Conservation (phyloP, 2,113 vertebrate genomes). For the Elgaria multicarinata region DNA sequence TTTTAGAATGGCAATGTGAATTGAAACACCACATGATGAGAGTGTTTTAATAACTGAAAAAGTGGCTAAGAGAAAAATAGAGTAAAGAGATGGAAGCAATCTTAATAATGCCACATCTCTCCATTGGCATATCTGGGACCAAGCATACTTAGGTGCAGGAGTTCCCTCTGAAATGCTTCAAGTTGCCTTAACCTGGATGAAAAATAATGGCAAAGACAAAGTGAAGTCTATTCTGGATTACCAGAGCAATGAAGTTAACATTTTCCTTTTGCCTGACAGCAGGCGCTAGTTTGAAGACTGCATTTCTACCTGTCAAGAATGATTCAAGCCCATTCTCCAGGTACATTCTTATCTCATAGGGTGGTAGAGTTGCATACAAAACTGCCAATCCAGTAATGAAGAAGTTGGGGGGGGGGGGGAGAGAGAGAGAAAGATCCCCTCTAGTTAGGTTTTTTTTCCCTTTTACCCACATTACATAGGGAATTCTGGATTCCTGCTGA, state of each 20-base stretch:
- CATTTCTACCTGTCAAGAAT: not conserved
- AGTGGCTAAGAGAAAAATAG: not conserved
- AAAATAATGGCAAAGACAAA: not conserved
- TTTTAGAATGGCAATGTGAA: conserved; percentile 16
- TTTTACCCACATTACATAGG: not conserved
- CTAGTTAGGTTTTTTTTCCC: not conserved
- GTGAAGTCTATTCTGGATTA: not conserved
- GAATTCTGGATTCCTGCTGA: not conserved
- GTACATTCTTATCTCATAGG: not conserved
- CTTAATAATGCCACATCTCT: not conserved
- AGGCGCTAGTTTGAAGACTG: not conserved
- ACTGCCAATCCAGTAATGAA: not conserved
- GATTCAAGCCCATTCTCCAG: not conserved
- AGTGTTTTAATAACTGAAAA: not conserved
- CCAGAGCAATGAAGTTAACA: not conserved
- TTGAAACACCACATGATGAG: fast-evolving
- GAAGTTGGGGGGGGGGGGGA: not conserved
- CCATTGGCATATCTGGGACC: not conserved
- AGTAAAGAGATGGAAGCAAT: not conserved
- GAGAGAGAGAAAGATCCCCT: not conserved
- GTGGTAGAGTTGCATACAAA: not conserved
- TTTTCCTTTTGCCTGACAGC: not conserved
- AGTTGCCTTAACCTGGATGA: not conserved
- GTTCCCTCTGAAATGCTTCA: not conserved
- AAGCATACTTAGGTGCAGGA: not conserved